These are phyloP conservation scores for Tympanoctomys barrerae DNA, from an alignment of 2,797 vertebrate species.

Conservation along the genomic window DNA sequence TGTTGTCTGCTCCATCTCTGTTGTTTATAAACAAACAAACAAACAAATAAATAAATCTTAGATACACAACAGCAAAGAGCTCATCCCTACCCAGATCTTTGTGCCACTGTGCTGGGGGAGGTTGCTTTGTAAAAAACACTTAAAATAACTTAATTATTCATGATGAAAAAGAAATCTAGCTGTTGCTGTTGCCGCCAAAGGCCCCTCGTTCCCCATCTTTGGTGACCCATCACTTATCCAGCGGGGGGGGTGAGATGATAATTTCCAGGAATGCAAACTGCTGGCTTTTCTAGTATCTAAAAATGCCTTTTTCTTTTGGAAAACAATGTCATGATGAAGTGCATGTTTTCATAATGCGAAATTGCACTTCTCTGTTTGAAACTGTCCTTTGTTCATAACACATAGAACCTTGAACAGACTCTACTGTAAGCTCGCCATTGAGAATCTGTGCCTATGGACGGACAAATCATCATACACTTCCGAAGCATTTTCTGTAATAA, in stretches of 20 bases:
- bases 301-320: slow-evolving; percentile 11
- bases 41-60: not conserved
- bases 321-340: slow-evolving; percentile 53
- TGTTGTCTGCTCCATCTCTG: not conserved
- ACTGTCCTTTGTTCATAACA: not conserved
- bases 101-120: not conserved
- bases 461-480: not conserved
- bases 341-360: slow-evolving; percentile 49
- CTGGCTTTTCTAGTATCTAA: slow-evolving; percentile 40
- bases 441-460: not conserved
- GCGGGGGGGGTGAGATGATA: not conserved
- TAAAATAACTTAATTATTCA: slow-evolving; percentile 56
- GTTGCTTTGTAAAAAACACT: not conserved
- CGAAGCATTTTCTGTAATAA: slow-evolving; percentile 30
- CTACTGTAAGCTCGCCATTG: not conserved
- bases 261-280: slow-evolving; percentile 40
- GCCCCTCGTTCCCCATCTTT: not conserved
- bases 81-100: not conserved
- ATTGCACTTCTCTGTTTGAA: not conserved
- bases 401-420: not conserved
- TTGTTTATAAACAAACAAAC: not conserved
- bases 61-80: not conserved
- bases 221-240: slow-evolving; percentile 60
- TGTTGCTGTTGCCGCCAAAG: not conserved
- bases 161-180: not conserved